Percentiles rank a stretch among this genome's conserved stretches.
These are phyloP conservation scores for Eublepharis macularius DNA, from an alignment of 2,113 vertebrate species.

Conservation along the genomic window DNA sequence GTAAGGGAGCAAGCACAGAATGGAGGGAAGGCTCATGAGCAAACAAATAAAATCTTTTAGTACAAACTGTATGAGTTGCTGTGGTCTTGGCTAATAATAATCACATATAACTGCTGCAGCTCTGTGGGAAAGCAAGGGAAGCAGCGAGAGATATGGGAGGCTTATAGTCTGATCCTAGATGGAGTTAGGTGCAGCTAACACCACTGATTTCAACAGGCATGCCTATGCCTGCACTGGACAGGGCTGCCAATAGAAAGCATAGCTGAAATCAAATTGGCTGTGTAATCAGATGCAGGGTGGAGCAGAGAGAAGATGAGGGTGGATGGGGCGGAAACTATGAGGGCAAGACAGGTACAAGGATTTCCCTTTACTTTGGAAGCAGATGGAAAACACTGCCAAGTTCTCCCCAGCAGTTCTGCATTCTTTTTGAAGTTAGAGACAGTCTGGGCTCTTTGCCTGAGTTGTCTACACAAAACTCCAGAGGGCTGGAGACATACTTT, in stretches of 20 bases:
- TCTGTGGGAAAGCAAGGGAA: not conserved
- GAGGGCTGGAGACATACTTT: not conserved
- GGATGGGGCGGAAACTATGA: conserved; percentile 8
- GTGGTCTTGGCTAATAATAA: not conserved
- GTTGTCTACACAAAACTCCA: not conserved
- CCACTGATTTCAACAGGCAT: not conserved
- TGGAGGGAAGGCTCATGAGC: not conserved
- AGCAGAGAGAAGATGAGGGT: not conserved
- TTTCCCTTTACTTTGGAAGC: conserved; percentile 60
- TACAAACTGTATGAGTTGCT: not conserved
- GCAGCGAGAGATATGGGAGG: not conserved
- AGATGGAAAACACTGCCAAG: conserved; percentile 31
- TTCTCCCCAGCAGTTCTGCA: conserved; percentile 33
- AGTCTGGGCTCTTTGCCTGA: conserved; percentile 7
- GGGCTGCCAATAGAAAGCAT: not conserved
- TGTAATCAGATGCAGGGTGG: not conserved
- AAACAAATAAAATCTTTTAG: not conserved
- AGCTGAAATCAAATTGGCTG: fast-evolving
- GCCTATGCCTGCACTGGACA: not conserved
- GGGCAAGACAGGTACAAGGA: conserved; percentile 3
- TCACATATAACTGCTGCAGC: not conserved
- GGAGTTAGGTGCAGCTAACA: not conserved
- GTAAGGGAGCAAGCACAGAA: not conserved
- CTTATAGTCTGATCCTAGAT: not conserved
- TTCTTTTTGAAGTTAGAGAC: conserved; percentile 29